Evolutionary conservation across 2,888 invertebrate genomes (phyloP).

Genomic region (Lycophotia porphyrea): DNA sequence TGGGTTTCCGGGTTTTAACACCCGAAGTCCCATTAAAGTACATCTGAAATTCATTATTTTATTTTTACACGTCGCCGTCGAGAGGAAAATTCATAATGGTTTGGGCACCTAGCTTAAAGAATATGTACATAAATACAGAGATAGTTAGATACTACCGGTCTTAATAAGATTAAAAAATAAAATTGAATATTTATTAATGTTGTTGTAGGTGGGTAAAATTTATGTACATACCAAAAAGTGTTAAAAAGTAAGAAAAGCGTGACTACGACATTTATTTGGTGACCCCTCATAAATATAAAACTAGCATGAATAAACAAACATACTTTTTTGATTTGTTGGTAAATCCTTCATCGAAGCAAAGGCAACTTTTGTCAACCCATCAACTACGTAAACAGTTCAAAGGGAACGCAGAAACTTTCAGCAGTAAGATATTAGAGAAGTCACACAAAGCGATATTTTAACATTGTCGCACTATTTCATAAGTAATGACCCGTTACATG

Average conservation of each 20-base stretch:
- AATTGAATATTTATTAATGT: background rate
- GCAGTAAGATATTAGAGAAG: slow-evolving; percentile 34
- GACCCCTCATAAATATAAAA: background rate
- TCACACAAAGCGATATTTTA: slow-evolving; percentile 40
- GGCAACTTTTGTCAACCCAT: background rate
- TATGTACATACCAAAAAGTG: background rate
- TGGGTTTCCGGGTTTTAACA: slow-evolving; percentile 48
- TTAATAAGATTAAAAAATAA: background rate
- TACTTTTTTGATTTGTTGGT: background rate
- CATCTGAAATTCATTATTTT: slow-evolving; percentile 42
- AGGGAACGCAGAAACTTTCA: slow-evolving; percentile 22
- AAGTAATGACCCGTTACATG: slow-evolving; percentile 53
- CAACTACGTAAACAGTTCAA: slow-evolving; percentile 16
- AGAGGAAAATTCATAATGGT: slow-evolving; percentile 4
- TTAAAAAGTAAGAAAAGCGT: background rate
- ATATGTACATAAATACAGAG: background rate
- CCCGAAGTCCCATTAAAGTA: slow-evolving; percentile 47
- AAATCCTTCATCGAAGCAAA: background rate
- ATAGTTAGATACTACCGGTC: too few species aligned
- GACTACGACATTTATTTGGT: background rate
- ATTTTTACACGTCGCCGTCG: background rate
- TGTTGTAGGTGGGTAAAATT: background rate
- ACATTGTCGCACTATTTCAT: slow-evolving; percentile 58
- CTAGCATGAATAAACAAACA: background rate
- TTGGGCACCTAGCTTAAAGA: slow-evolving; percentile 2